Percentiles rank a stretch among this genome's conserved stretches.
Conservation (phyloP, 2,888 invertebrate species). For the Mallateleia sp. region DNA sequence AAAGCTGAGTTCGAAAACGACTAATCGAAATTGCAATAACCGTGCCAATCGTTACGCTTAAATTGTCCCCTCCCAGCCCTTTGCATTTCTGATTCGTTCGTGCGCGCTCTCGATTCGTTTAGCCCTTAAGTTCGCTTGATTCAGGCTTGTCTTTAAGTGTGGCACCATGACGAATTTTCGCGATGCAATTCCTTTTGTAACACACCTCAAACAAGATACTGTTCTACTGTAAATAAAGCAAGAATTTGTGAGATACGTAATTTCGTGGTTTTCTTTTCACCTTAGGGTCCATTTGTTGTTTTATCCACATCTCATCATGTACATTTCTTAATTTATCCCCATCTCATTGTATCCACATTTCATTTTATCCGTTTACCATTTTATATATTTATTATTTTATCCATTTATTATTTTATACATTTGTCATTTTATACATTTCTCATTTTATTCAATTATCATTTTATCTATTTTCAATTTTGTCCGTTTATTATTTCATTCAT, state of each 20-base stretch:
- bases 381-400: too few relatives aligned
- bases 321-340: too few relatives aligned
- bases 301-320: too few relatives aligned
- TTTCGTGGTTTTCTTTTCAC: too few relatives aligned
- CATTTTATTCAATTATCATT: too few relatives aligned
- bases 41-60: slow-evolving; percentile 67
- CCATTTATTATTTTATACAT: too few relatives aligned
- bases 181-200: slow-evolving; percentile 66
- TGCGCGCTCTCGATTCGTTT: slow-evolving; percentile 15
- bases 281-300: too few relatives aligned
- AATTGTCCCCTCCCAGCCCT: slow-evolving; percentile 7
- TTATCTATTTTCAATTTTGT: too few relatives aligned
- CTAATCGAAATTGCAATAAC: slow-evolving; percentile 53
- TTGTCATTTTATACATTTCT: too few relatives aligned
- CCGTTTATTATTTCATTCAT: too few relatives aligned
- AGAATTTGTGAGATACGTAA: slow-evolving; percentile 73
- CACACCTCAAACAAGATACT: slow-evolving; percentile 68
- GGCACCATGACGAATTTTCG: slow-evolving; percentile 68
- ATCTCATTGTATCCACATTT: too few relatives aligned
- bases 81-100: slow-evolving; percentile 34
- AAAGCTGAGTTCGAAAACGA: slow-evolving; percentile 52
- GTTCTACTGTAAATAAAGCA: slow-evolving; percentile 77
- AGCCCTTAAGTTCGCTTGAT: slow-evolving; percentile 57
- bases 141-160: slow-evolving; percentile 49
- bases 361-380: too few relatives aligned